Evolutionary conservation across 2,113 vertebrate species (phyloP).

Genomic region (Heterotilapia buettikoferi): DNA sequence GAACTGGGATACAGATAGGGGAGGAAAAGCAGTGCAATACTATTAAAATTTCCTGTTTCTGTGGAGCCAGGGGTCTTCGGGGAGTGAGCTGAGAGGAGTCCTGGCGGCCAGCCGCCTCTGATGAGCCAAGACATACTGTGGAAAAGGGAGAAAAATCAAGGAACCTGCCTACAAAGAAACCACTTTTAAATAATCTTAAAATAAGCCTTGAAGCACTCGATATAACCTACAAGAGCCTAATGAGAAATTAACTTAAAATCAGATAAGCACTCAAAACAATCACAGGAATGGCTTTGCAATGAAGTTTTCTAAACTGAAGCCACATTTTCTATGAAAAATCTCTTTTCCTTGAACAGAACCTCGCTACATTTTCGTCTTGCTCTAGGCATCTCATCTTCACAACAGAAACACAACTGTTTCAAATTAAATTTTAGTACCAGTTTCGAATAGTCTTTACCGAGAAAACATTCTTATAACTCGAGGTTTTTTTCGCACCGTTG

Average conservation of each 20-base stretch:
- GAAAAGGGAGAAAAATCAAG: conserved; percentile 60
- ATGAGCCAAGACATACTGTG: conserved; percentile 75
- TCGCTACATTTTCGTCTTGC: conserved; percentile 28
- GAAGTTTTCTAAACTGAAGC: conserved; percentile 1
- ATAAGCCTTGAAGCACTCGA: not conserved
- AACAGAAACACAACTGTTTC: conserved; percentile 66
- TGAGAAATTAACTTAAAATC: conserved; percentile 50
- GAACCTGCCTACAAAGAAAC: conserved; percentile 59
- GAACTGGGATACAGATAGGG: conserved; percentile 65
- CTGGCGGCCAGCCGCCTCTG: conserved; percentile 64
- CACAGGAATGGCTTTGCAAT: conserved; percentile 9
- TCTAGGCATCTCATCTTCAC: conserved; percentile 44
- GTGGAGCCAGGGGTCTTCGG: conserved; percentile 68
- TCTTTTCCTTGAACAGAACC: conserved; percentile 18
- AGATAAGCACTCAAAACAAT: conserved; percentile 52
- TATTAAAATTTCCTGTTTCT: conserved; percentile 85
- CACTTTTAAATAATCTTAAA: conserved; percentile 71
- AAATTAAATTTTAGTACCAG: conserved; percentile 70
- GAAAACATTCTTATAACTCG: conserved; percentile 67
- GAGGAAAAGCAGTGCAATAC: conserved; percentile 78
- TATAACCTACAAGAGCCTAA: not conserved
- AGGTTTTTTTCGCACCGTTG: conserved; percentile 54
- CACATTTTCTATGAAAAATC: conserved; percentile 27
- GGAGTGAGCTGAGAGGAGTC: conserved; percentile 76
- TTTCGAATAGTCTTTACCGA: conserved; percentile 60